Conservation (phyloP, 2,113 vertebrate species). For the Regulus satrapa region DNA sequence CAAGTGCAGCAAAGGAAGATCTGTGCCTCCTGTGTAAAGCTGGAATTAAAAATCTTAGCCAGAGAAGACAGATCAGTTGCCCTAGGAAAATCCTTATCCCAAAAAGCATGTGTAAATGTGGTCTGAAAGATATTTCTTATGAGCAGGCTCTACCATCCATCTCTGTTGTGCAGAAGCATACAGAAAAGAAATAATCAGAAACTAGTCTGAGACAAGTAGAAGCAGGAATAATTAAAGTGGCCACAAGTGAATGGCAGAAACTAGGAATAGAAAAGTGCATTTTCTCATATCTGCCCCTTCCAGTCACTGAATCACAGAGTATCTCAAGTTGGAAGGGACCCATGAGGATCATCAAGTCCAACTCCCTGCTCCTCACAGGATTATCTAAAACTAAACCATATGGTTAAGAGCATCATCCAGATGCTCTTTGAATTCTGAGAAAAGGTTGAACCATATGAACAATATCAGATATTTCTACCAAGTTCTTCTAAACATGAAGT, state of each 20-base stretch:
- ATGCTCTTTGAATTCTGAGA: neutral
- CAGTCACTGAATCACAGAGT: neutral
- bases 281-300: neutral
- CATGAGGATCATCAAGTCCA: neutral
- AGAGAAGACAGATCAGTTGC: neutral
- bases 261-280: neutral
- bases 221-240: neutral
- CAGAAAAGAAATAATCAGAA: neutral
- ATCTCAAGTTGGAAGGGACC: neutral
- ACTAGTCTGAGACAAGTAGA: neutral
- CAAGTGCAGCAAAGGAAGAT: neutral
- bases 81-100: neutral
- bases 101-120: fast-evolving
- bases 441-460: neutral
- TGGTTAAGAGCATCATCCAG: neutral
- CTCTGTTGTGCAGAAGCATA: neutral
- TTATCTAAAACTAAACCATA: neutral
- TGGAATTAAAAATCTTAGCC: neutral
- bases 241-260: neutral
- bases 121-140: neutral
- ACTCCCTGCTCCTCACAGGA: neutral
- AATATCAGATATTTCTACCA: neutral
- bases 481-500: neutral
- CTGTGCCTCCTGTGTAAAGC: neutral
- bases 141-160: neutral